Evolutionary conservation across 23 tunicate species (phyloP), one percentile per base, ranked within the genome.

Genomic region (Styela plicata): DNA sequence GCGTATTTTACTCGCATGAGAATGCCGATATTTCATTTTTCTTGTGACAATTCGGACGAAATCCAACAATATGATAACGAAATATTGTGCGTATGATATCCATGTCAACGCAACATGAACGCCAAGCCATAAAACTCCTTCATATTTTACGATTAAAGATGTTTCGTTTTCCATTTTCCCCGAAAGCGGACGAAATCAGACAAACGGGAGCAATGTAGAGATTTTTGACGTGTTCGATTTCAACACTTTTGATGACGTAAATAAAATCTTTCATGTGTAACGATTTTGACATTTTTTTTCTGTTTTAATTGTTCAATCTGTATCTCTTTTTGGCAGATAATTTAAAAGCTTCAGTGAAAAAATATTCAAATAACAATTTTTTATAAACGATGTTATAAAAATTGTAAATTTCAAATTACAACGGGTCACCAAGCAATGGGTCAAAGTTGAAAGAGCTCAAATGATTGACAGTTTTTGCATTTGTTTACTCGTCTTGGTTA

Each of bases 91-190:
- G 17, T 71, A 71, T 27, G 77, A 30, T 30, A 34, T 34, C 77
- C 77, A 71, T 2, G 77, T 34, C 24, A 71, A 32, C 26, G 36
- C 77, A 36, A 71, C 32, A 71, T 71, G 77, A 2, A 71, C 36
- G 5, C 77, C 77, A 33, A 71, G 23, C 77, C 77, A 71, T 71
- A 71, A 3, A 22, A 71, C 77, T 3, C 77, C 77, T 71, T 71
- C 77, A 71, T 71, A 71, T 21, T 71, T 34, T 17, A 71, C 35
- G 7, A 71, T 17, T 29, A 28, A 34, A n/a, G 77, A 26, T 29
- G 77, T 71, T 17, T n/a, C 77, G 35, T 71, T 71, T 16, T 71
- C 77, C 77, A 71, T 71, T 29, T 31, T 32, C 5, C 5, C 35
- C 5, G 57, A 13, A 44, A n/a, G n/a, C n/a, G n/a, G n/a, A n/a